Base-by-base conservation (phyloP, 2,113 vertebrate species). In the Osmerus mordax region DNA sequence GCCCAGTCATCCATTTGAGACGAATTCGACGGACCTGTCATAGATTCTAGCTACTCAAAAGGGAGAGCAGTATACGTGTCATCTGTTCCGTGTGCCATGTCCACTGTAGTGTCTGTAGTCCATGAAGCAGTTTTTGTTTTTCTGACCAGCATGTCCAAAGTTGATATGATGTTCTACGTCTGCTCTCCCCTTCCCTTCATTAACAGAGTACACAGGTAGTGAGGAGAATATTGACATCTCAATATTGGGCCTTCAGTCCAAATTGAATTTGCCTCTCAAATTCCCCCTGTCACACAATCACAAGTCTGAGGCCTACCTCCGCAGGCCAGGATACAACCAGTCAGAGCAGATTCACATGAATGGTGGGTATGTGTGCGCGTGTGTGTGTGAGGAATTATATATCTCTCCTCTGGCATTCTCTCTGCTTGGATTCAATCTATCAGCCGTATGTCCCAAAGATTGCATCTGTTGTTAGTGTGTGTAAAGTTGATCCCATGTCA, bases 181-280 rank as follows among this genome's bases (percentile, higher is more conserved):
- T 91, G 87, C 89, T 83, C 72, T 78, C 84, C 84, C 86, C 78
- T 75, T 75, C 84, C 85, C 80, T 87, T 81, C 87, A 87, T 89
- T 83, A 84, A 82, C 90, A 97, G 95, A 96, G 55, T 92, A 90
- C 80, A 91, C 92, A 23, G 94, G 93, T 79, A 92, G 84, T 86
- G 96, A 94, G 86, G 95, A 96, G 83, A 94, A 92, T 83, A 91
- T 94, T 89, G 94, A 94, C 81, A 83, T 90, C 82, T 94, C 92
- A 81, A 80, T 90, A 87, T 89, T 89, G 87, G 89, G 88, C 84
- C 88, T 89, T 87, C 83, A 89, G 74, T 89, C 90, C 81, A 96
- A 91, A 89, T 93, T 92, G 85, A 81, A 89, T 85, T 92, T 94
- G 75, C 92, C 92, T 80, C 85, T 88, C 82, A 94, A 93, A 84